Evolutionary conservation across 2,888 invertebrate genomes (phyloP).

Genomic region (Protophormia terraenovae): DNA sequence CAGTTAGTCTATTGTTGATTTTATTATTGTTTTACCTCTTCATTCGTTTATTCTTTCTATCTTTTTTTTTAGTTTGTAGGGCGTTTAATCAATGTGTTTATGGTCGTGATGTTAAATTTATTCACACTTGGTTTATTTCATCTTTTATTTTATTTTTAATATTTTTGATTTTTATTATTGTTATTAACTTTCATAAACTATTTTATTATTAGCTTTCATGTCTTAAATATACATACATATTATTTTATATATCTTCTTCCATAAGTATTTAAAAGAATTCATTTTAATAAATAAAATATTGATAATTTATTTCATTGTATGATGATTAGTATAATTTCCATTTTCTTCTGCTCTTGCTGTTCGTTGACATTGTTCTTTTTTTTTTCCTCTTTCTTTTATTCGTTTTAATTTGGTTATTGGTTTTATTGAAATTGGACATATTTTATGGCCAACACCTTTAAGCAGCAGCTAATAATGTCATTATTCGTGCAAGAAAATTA

Average conservation of each 20-base stretch:
- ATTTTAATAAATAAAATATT: slow-evolving; percentile 72
- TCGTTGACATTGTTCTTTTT: slow-evolving; percentile 53
- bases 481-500: slow-evolving; percentile 29
- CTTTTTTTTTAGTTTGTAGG: not conserved
- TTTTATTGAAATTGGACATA: slow-evolving; percentile 61
- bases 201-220: slow-evolving; percentile 32
- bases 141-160: slow-evolving; percentile 68
- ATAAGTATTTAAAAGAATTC: not conserved
- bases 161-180: slow-evolving; percentile 35
- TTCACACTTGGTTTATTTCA: slow-evolving; percentile 74
- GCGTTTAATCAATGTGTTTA: slow-evolving; percentile 77
- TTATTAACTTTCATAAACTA: slow-evolving; percentile 52
- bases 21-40: not conserved
- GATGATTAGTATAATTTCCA: slow-evolving; percentile 76
- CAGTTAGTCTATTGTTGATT: slow-evolving; percentile 1
- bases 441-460: slow-evolving; percentile 60
- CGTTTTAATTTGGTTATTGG: slow-evolving; percentile 36
- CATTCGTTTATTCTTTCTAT: not conserved
- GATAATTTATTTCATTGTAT: slow-evolving; percentile 77
- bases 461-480: slow-evolving; percentile 36
- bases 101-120: slow-evolving; percentile 78
- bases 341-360: slow-evolving; percentile 44
- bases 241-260: not conserved
- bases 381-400: slow-evolving; percentile 45
- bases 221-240: slow-evolving; percentile 25